Percentiles rank a stretch among this genome's conserved stretches.
These are phyloP conservation scores for Bos taurus DNA, from an alignment of 2,113 vertebrate genomes.

Conservation along the genomic window DNA sequence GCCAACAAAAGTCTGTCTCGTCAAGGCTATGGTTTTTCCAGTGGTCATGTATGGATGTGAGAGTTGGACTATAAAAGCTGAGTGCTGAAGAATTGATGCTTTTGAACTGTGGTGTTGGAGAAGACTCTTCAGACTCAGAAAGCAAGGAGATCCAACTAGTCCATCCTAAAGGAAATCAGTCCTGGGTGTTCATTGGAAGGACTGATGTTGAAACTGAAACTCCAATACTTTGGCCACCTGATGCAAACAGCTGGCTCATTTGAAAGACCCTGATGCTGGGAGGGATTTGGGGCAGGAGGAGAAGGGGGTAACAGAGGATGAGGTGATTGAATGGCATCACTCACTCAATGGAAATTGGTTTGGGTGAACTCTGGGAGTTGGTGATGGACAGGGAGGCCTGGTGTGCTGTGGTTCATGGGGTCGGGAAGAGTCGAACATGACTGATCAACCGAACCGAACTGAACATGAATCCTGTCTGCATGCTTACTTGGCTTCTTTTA, in stretches of 20 bases:
- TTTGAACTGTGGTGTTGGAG: no score
- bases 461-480: not conserved
- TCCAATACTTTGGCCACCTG: not conserved
- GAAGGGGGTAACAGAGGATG: not conserved
- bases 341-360: not conserved
- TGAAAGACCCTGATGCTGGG: not conserved
- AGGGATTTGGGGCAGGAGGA: not conserved
- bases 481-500: not conserved
- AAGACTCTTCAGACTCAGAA: no score
- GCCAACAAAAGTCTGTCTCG: not conserved
- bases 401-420: rapidly evolving
- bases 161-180: not conserved
- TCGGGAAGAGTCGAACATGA: not conserved
- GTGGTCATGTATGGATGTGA: no score
- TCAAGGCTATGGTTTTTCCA: not conserved
- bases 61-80: no score
- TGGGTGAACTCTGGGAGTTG: not conserved
- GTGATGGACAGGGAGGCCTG: not conserved
- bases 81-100: no score
- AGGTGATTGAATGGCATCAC: not conserved
- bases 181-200: not conserved
- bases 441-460: not conserved
- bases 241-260: not conserved
- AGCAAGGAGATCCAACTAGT: not conserved
- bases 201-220: not conserved